A percentile compares a stretch with the other conserved stretches of the same genome.
phyloP scores from a whole-genome alignment of 2,113 vertebrate genomes.

The Corvus cornix region DNA sequence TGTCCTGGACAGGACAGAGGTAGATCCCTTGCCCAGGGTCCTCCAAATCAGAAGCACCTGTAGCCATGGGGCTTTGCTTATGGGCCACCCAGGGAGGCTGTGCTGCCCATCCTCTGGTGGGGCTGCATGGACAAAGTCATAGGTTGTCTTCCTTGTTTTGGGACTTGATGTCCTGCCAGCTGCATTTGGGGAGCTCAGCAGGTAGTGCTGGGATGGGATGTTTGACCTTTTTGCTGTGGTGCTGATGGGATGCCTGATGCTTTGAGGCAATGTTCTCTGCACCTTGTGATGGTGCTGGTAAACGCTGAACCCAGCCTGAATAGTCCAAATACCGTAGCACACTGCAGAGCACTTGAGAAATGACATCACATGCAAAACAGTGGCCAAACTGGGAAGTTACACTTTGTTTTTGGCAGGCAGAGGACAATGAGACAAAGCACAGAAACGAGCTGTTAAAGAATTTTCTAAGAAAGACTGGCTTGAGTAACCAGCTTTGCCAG shows the following conservation, averaged over 20 bases:
- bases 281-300: neutral
- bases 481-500: neutral
- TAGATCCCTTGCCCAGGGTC: neutral
- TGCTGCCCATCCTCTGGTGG: neutral
- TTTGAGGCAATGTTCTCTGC: neutral
- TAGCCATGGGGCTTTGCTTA: neutral
- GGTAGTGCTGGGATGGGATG: neutral
- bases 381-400: slow-evolving; percentile 7
- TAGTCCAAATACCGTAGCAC: neutral
- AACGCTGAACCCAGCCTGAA: slow-evolving; percentile 8
- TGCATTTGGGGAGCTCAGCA: neutral
- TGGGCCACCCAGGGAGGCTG: neutral
- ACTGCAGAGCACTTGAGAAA: neutral
- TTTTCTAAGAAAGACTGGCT: neutral
- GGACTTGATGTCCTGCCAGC: slow-evolving; percentile 26
- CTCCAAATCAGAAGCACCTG: neutral
- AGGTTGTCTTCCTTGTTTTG: neutral
- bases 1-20: neutral
- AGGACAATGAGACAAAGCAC: neutral
- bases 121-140: neutral
- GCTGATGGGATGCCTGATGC: neutral
- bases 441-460: slow-evolving; percentile 10
- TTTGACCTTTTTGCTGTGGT: neutral
- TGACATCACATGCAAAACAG: slow-evolving; percentile 31
- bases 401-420: neutral